Base-by-base conservation (phyloP, 2,888 invertebrate genomes). In the Lithophane leautieri region DNA sequence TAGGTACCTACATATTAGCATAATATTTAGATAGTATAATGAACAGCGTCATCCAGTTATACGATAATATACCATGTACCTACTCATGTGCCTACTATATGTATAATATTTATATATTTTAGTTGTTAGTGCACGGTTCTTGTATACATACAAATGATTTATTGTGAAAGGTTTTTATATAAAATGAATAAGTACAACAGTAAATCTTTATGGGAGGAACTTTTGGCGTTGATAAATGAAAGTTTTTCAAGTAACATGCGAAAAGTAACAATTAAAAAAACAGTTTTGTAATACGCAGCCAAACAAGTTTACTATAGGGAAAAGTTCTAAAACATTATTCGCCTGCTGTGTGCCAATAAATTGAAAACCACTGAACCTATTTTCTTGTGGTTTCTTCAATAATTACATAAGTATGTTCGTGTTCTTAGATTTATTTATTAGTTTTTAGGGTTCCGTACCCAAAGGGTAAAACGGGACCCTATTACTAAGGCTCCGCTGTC, bases 21-120 rank as follows among this genome's bases (percentile, higher is more conserved):
- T 79, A 83, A 88, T 86, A 86, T 88, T 86, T 86, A 89, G 86
- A 88, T 84, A 88, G 78, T 78, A 72, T 78, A 81, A 82, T 78
- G 75, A 63, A 82, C 65, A 84, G 73, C 83, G 86, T 85, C 87
- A 87, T 68, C 16, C 66, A 60, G 28, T 78, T 81, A 70, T 66
- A 75, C 69, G 82, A 87, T 88, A 87, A 86, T 81, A 47, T 80
- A 28, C 58, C 54, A 73, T 78, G 66, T 78, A 70, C 70, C 22
- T 52, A 67, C n/a, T 44, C 28, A 11, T 61, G 6, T 61, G 25
- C 28, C 28, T 28, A 74, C 74, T 73, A 47, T 76, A 63, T 52
- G 52, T 76, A 63, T 52, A 19, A 22, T 40, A 7, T 34, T 44
- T 68, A 34, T 34, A 56, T 72, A 74, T 65, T 52, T 74, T 16